phyloP scores from a whole-genome alignment of 2,888 invertebrate genomes.

The Eupithecia subfuscata region DNA sequence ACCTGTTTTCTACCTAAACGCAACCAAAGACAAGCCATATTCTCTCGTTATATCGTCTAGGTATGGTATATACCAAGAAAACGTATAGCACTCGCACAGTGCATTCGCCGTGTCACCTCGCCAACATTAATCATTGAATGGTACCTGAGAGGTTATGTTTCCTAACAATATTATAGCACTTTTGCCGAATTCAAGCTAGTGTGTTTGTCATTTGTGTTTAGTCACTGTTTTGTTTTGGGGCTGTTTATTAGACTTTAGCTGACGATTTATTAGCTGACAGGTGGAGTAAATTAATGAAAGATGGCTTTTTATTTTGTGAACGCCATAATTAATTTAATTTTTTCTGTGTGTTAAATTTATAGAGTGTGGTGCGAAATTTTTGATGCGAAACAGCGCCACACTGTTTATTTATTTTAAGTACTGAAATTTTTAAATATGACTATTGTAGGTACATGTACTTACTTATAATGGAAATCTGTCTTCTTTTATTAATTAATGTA shows the following conservation, averaged over 20 bases:
- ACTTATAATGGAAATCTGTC: too few relatives aligned
- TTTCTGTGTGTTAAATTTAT: too few relatives aligned
- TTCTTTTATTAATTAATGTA: too few relatives aligned
- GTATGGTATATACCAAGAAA: conserved; percentile 47
- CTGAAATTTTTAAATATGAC: too few relatives aligned
- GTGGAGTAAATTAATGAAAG: too few relatives aligned
- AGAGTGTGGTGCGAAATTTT: too few relatives aligned
- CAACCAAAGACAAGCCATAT: conserved; percentile 19
- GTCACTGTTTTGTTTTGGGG: conserved; percentile 49
- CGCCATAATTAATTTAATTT: too few relatives aligned
- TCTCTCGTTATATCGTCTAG: conserved; percentile 36
- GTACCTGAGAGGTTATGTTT: conserved; percentile 74
- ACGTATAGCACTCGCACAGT: conserved; percentile 48
- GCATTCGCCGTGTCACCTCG: conserved; percentile 69
- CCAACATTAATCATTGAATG: conserved; percentile 77
- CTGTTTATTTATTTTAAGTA: too few relatives aligned
- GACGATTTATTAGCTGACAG: too few relatives aligned
- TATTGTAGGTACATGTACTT: too few relatives aligned
- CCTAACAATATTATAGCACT: conserved; percentile 68
- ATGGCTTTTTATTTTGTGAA: too few relatives aligned
- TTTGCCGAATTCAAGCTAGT: conserved; percentile 56
- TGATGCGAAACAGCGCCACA: too few relatives aligned
- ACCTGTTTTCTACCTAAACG: background rate
- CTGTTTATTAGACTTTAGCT: background rate
- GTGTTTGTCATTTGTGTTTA: conserved; percentile 50